phyloP scores from a whole-genome alignment of 2,797 vertebrate genomes.

The Spheniscus humboldti region DNA sequence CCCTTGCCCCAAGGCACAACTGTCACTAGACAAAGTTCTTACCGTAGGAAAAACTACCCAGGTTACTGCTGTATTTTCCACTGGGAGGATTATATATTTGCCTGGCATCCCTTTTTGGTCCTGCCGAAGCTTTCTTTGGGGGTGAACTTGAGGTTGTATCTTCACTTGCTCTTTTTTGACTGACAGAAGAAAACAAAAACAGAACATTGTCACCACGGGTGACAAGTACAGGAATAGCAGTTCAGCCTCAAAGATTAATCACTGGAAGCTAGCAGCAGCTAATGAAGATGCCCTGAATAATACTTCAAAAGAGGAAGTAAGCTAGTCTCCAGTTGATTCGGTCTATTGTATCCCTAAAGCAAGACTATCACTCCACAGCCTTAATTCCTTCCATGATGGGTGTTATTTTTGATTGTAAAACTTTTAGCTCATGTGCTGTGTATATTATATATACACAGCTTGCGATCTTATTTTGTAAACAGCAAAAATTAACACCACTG shows the following conservation, averaged over 20 bases:
- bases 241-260: background rate
- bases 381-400: background rate
- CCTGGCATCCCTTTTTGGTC: constrained; percentile 90
- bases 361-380: background rate
- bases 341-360: background rate
- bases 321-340: background rate
- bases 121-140: constrained; percentile 85
- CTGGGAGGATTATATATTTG: constrained; percentile 99
- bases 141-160: constrained; percentile 81
- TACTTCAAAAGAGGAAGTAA: background rate
- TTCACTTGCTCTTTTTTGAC: constrained; percentile 87
- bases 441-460: background rate
- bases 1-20: background rate
- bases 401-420: background rate
- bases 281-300: background rate
- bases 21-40: constrained; percentile 49
- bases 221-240: background rate
- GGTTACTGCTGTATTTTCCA: constrained; percentile 94
- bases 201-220: background rate
- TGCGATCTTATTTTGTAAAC: background rate
- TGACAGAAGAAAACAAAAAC: constrained; percentile 43
- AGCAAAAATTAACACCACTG: background rate
- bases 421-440: background rate
- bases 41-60: constrained; percentile 92
- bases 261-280: background rate